phyloP scores from a whole-genome alignment of 2,797 vertebrate genomes.

The Microchirus variegatus region DNA sequence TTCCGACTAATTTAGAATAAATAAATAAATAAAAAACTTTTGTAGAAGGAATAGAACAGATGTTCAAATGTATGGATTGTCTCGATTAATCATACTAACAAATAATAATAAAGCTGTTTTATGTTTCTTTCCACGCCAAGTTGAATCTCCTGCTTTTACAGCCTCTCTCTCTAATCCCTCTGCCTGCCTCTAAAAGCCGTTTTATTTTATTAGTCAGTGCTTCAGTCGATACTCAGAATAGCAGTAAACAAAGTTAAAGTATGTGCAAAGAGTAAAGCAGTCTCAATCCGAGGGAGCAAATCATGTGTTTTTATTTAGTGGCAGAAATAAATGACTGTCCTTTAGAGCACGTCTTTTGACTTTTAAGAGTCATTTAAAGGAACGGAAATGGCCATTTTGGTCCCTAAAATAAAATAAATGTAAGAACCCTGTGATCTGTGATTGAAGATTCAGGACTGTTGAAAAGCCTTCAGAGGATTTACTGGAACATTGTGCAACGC shows the following conservation, averaged over 20 bases:
- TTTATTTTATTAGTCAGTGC: constrained; percentile 28
- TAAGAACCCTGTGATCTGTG: constrained; percentile 6
- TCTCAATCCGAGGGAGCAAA: background rate
- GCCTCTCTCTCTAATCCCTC: constrained; percentile 4
- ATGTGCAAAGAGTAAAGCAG: background rate
- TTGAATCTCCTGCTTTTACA: constrained; percentile 20
- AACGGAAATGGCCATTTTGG: constrained; percentile 16
- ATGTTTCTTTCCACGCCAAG: background rate
- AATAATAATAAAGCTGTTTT: background rate
- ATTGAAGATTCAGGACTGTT: background rate
- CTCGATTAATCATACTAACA: no score
- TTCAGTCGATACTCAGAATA: constrained; percentile 19
- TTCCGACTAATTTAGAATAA: no score
- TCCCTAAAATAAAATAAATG: constrained; percentile 2
- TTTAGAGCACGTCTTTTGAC: background rate
- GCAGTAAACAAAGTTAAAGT: constrained; percentile 16
- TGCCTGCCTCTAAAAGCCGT: constrained; percentile 9
- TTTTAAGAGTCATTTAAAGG: constrained; percentile 22
- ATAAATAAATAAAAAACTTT: no score
- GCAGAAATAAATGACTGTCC: background rate
- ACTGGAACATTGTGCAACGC: background rate
- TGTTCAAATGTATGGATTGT: no score
- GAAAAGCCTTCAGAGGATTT: constrained; percentile 1
- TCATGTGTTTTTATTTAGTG: background rate
- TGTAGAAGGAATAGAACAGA: no score